A percentile compares a stretch with the other conserved stretches of the same genome.
These are phyloP conservation scores for Xerus rutilus DNA, from an alignment of 2,797 vertebrate genomes.

Conservation along the genomic window DNA sequence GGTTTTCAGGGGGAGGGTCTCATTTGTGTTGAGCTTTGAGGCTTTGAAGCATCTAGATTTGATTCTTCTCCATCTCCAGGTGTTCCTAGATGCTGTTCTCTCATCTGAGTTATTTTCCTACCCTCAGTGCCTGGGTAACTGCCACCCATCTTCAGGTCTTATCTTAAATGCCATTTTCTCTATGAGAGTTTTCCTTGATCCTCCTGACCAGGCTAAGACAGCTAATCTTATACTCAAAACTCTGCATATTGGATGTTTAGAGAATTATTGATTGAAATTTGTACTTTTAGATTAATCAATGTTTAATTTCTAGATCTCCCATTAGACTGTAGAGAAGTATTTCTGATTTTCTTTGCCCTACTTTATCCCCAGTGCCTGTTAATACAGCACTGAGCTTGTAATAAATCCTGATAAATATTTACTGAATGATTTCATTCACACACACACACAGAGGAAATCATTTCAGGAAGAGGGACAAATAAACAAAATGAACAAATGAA, in stretches of 20 bases:
- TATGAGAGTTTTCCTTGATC: not conserved
- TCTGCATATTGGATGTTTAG: not conserved
- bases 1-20: not conserved
- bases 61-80: not conserved
- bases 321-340: not conserved
- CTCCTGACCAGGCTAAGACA: not conserved
- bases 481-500: not conserved
- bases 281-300: not conserved
- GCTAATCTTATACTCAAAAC: not conserved
- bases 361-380: not conserved
- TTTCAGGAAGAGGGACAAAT: not conserved
- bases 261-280: not conserved
- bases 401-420: not conserved
- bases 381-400: not conserved
- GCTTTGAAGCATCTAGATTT: not conserved
- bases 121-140: not conserved
- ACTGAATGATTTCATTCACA: not conserved
- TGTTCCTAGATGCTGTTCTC: fast-evolving
- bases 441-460: not conserved
- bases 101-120: no score
- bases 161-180: not conserved
- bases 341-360: not conserved
- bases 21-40: not conserved
- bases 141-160: not conserved
- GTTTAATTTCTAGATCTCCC: not conserved